Evolutionary conservation across 2,797 vertebrate genomes (phyloP), one percentile per base, ranked within the genome.

Genomic region (Pseudochromis fuscus): DNA sequence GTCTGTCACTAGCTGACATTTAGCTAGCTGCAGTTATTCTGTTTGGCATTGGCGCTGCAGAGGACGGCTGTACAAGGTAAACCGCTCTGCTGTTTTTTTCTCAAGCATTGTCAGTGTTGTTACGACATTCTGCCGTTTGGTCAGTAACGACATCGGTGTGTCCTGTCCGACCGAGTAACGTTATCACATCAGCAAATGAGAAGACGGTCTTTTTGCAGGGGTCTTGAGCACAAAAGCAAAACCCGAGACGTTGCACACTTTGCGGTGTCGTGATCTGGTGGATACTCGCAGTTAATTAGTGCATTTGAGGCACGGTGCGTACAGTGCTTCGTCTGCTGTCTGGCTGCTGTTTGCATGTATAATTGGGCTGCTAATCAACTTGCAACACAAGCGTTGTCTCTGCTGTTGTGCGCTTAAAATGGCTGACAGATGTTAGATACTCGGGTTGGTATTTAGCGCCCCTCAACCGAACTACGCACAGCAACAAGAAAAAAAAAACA

Each of bases 401-500:
- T 84, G 83, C 91, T 90, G 89, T 91, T 91, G 90, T 89, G 81
- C 84, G 88, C 88, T 79, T 90, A 95, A 95, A 93, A 95, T 95
- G 94, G 94, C 94, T 94, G 94, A 94, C 94, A 88, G 87, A 87
- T 86, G 91, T 91, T 86, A 91, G 92, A 88, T 90, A 86, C 91
- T 89, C 69, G 84, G 90, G 81, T 85, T 92, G 93, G 91, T 94
- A 90, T 94, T 94, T 93, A 93, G 89, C 82, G 86, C 94, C 65
- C 72, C 44, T 69, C 94, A 94, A 94, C 94, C 94, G 18, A 95
- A 94, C 94, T 93, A 93, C 12, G 88, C 86, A 77, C 87, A 88
- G 89, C 89, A 90, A 85, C 81, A 87, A 67, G 86, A 71, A 59
- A 70, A 75, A 81, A 81, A 81, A 67, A 37, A 67, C 35, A 59